Evolutionary conservation across 2,113 vertebrate genomes (phyloP).

Genomic region (Aegithalos caudatus): DNA sequence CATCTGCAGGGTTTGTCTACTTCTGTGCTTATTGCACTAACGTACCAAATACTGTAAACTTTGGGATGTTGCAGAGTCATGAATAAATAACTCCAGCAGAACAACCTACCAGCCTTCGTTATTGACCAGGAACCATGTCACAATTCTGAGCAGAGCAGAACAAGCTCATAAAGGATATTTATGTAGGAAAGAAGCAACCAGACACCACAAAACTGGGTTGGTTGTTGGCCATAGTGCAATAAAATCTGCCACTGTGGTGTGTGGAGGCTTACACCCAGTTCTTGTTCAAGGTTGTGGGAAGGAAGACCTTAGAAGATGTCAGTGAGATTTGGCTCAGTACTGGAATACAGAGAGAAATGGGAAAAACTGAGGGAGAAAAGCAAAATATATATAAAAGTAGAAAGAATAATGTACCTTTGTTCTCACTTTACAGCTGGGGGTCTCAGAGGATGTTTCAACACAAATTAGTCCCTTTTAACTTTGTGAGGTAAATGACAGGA

Average conservation of each 20-base stretch:
- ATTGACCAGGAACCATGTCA: fast-evolving
- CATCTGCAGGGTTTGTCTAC: not conserved
- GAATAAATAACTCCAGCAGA: not conserved
- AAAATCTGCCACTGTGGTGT: not conserved
- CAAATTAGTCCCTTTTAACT: not conserved
- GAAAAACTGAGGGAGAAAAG: not conserved
- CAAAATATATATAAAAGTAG: not conserved
- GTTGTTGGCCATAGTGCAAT: fast-evolving
- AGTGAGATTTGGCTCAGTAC: not conserved
- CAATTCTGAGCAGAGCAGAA: not conserved
- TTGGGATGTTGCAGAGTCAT: not conserved
- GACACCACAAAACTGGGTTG: not conserved
- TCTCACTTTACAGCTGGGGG: not conserved
- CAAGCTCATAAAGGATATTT: not conserved
- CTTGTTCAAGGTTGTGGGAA: not conserved
- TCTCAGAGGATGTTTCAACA: not conserved
- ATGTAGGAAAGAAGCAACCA: not conserved
- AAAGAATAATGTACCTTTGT: not conserved
- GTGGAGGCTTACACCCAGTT: not conserved
- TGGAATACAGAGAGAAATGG: not conserved
- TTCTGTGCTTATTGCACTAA: not conserved
- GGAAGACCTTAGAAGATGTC: not conserved
- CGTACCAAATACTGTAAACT: not conserved
- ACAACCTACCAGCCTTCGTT: not conserved
- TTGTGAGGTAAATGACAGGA: not conserved